Conservation (phyloP, 1,140 invertebrate genomes). For the Drosophila carrolli region DNA sequence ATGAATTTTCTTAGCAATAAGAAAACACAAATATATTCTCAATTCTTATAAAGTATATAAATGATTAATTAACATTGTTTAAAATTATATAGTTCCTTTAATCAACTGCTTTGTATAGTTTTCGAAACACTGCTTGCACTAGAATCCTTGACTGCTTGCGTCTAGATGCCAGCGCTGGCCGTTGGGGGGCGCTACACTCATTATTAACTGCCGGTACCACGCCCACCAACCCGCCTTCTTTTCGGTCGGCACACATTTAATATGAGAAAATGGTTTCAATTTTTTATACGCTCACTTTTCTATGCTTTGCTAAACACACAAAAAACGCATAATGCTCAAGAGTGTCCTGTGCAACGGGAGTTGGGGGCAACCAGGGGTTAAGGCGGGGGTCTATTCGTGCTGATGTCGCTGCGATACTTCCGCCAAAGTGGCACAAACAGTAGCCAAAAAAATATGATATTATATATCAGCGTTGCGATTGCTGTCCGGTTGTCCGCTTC, state of each 20-base stretch:
- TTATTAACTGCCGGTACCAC: constrained; percentile 63
- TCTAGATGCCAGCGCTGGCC: constrained; percentile 9
- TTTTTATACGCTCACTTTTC: constrained; percentile 70
- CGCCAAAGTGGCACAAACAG: constrained; percentile 75
- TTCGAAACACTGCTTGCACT: constrained; percentile 5
- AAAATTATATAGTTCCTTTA: no score
- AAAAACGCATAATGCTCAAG: constrained; percentile 39
- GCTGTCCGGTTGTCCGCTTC: constrained; percentile 18
- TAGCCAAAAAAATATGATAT: constrained; percentile 49
- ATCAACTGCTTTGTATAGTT: not conserved
- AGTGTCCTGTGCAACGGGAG: constrained; percentile 2
- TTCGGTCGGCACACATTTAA: constrained; percentile 75
- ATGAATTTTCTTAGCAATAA: no score
- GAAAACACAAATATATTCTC: no score
- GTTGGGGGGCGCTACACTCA: constrained; percentile 31
- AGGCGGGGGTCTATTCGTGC: constrained; percentile 19
- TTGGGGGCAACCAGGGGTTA: constrained; percentile 7
- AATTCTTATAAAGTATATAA: no score
- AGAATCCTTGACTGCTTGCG: not conserved
- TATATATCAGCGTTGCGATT: constrained; percentile 39
- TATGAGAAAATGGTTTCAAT: constrained; percentile 80
- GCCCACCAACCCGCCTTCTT: constrained; percentile 14
- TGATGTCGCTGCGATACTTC: constrained; percentile 79
- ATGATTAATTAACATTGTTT: no score
- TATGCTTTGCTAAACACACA: constrained; percentile 58